phyloP scores from a whole-genome alignment of 2,113 vertebrate genomes.

The Lipophrys pholis region DNA sequence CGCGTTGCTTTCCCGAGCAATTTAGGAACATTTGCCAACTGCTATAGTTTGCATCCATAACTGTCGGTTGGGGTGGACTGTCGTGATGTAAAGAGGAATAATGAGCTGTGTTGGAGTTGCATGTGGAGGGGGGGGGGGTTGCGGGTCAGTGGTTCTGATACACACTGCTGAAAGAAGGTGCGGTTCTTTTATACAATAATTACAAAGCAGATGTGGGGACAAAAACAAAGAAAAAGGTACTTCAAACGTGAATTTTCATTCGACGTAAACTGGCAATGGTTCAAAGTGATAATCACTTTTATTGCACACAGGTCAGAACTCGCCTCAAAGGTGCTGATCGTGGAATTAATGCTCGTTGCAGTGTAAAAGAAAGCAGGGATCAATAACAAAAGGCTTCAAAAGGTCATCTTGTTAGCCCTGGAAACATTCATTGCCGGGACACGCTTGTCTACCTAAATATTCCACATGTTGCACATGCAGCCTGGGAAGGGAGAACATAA shows the following conservation, averaged over 20 bases:
- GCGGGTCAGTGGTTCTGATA: background rate
- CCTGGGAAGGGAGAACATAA: constrained; percentile 42
- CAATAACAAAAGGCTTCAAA: constrained; percentile 15
- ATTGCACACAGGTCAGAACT: background rate
- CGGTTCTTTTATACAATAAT: constrained; percentile 22
- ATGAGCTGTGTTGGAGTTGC: background rate
- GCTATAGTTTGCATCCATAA: background rate
- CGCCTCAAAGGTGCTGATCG: background rate
- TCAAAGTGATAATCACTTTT: background rate
- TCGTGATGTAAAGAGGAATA: background rate
- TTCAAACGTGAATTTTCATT: background rate
- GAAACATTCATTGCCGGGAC: background rate
- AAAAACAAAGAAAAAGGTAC: background rate
- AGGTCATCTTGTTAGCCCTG: background rate
- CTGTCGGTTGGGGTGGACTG: background rate
- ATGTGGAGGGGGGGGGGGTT: background rate
- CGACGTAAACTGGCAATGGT: fast-evolving
- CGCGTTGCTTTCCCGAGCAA: constrained; percentile 22
- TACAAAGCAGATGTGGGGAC: background rate
- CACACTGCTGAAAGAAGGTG: constrained; percentile 24
- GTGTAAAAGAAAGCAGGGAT: constrained; percentile 7
- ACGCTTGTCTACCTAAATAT: background rate
- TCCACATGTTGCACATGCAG: constrained; percentile 34
- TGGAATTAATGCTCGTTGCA: background rate
- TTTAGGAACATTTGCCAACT: background rate